Conservation (phyloP, 2,888 invertebrate genomes). For the Stenolophus ochropezus region DNA sequence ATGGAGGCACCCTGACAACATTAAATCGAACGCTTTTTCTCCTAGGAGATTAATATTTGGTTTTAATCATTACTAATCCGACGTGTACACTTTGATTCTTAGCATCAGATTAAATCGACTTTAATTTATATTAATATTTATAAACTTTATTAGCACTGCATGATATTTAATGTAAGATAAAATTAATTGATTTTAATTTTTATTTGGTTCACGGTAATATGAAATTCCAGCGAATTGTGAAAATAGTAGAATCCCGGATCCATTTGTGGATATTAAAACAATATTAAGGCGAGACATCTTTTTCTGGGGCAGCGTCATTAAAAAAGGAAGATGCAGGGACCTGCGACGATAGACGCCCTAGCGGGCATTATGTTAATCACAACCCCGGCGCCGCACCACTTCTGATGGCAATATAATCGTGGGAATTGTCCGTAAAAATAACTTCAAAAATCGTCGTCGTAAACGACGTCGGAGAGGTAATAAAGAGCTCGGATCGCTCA, state of each 20-base stretch:
- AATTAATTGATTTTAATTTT: constrained; percentile 32
- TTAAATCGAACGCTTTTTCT: constrained; percentile 46
- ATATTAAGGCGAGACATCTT: constrained; percentile 46
- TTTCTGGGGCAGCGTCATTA: constrained; percentile 11
- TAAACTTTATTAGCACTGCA: constrained; percentile 4
- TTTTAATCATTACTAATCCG: constrained; percentile 7
- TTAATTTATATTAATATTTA: constrained; percentile 46
- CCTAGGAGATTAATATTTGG: constrained; percentile 24
- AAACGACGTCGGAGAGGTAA: constrained; percentile 49
- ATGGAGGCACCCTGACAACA: constrained; percentile 57
- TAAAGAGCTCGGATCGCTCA: constrained; percentile 39
- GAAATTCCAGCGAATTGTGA: neutral
- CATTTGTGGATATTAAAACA: constrained; percentile 47
- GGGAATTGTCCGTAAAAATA: constrained; percentile 57
- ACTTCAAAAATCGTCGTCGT: constrained; percentile 55
- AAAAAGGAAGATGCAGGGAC: constrained; percentile 17
- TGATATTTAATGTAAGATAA: neutral
- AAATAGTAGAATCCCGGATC: constrained; percentile 4
- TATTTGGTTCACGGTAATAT: no score
- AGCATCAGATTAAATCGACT: constrained; percentile 25
- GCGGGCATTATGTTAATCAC: constrained; percentile 44
- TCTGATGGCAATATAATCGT: constrained; percentile 60
- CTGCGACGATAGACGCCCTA: constrained; percentile 34
- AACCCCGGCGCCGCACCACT: constrained; percentile 41
- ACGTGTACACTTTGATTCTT: constrained; percentile 32